A percentile compares a stretch with the other conserved stretches of the same genome.
These are phyloP conservation scores for Zosterops pallidus DNA, from an alignment of 2,113 vertebrate genomes.

Conservation along the genomic window DNA sequence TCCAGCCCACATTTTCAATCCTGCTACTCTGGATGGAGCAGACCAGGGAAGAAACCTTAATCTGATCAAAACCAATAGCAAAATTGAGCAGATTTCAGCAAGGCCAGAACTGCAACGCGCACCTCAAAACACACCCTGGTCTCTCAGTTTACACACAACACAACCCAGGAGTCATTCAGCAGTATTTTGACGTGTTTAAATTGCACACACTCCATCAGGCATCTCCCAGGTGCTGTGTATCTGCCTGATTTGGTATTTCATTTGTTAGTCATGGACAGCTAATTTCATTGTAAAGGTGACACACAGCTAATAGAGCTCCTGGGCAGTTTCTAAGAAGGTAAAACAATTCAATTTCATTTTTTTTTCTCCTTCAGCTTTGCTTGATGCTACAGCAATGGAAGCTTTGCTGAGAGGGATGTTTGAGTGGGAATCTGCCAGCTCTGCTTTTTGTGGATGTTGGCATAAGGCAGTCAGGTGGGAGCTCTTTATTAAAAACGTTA, in stretches of 20 bases:
- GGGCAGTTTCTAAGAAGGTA: neutral
- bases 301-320: neutral
- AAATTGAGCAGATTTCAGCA: neutral
- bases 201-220: rapidly evolving
- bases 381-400: neutral
- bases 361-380: neutral
- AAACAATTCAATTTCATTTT: neutral
- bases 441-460: neutral
- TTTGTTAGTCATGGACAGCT: neutral
- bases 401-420: neutral
- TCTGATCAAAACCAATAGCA: neutral
- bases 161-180: neutral
- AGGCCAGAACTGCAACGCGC: neutral
- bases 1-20: neutral
- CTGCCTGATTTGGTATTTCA: neutral
- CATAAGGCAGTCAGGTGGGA: conserved; percentile 20
- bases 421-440: neutral
- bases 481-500: neutral
- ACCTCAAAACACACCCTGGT: neutral
- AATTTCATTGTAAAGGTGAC: neutral
- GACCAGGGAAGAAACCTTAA: neutral
- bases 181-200: neutral
- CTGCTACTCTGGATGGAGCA: neutral
- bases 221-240: neutral
- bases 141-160: neutral